Percentiles rank a stretch among this genome's conserved stretches.
Evolutionary conservation across 2,113 vertebrate species (phyloP).

Genomic region (Polyodon spathula): DNA sequence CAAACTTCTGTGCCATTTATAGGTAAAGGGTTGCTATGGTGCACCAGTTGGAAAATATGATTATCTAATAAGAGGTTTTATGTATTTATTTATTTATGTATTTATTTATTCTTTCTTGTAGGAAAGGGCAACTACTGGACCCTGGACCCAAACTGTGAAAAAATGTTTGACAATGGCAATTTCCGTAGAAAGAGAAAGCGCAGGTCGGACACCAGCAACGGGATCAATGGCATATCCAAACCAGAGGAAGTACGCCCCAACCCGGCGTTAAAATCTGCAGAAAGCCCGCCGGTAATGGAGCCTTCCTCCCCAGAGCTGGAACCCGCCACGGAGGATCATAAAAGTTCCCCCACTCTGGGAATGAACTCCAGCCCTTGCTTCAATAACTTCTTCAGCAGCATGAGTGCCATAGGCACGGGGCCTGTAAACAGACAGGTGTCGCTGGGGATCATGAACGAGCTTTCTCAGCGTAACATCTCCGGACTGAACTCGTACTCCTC

Average conservation of each 20-base stretch:
- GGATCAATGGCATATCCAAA: constrained; percentile 48
- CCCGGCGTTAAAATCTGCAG: constrained; percentile 50
- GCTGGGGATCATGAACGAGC: constrained; percentile 59
- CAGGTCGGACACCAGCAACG: constrained; percentile 61
- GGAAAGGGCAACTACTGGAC: constrained; percentile 98
- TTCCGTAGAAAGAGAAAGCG: constrained; percentile 92
- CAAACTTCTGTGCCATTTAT: too few species aligned
- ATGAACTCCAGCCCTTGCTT: constrained; percentile 68
- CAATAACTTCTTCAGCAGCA: constrained; percentile 81
- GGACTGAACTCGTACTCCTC: constrained; percentile 55
- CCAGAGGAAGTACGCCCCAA: constrained; percentile 54
- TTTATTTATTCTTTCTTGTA: constrained; percentile 26
- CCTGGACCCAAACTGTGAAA: constrained; percentile 95
- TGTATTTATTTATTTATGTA: background rate
- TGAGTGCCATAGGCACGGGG: constrained; percentile 63
- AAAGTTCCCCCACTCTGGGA: constrained; percentile 62
- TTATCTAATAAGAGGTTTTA: too few species aligned
- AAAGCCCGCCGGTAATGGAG: constrained; percentile 64
- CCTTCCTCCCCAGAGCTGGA: constrained; percentile 70
- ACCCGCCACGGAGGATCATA: constrained; percentile 51
- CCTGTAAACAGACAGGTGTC: constrained; percentile 44
- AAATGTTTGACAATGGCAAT: constrained; percentile 98
- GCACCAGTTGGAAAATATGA: too few species aligned
- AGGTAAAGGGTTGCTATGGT: too few species aligned
- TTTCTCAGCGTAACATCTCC: constrained; percentile 63